A percentile compares a stretch with the other conserved stretches of the same genome.
Conservation (phyloP, 2,113 vertebrate genomes). For the Erythrolamprus reginae region DNA sequence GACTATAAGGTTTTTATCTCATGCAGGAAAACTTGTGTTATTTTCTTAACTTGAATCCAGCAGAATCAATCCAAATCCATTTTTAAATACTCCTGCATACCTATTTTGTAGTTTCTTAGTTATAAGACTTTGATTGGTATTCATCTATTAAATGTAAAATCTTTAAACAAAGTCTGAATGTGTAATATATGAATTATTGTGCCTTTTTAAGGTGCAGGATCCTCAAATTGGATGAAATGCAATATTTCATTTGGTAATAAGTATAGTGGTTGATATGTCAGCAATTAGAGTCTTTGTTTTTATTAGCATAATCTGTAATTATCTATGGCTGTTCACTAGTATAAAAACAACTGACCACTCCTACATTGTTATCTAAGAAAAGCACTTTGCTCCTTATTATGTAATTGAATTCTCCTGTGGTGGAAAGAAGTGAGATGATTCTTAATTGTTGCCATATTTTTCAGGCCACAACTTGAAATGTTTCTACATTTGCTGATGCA, state of each 20-base stretch:
- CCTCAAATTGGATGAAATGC: neutral
- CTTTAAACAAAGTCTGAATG: neutral
- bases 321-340: neutral
- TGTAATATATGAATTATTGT: neutral
- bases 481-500: neutral
- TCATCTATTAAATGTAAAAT: neutral
- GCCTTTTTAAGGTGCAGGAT: neutral
- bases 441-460: neutral
- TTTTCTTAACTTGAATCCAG: neutral
- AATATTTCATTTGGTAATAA: neutral
- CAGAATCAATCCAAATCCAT: neutral
- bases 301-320: neutral
- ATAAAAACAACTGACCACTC: neutral
- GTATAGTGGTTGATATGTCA: neutral
- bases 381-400: neutral
- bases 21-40: neutral
- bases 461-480: neutral
- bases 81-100: neutral
- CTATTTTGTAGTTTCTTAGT: neutral
- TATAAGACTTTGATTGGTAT: neutral
- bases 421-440: neutral
- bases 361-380: neutral
- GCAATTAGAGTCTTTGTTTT: neutral
- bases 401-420: neutral
- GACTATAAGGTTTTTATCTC: neutral